Percentiles rank a stretch among this genome's conserved stretches.
Evolutionary conservation across 2,113 vertebrate species (phyloP).

Genomic region (Calyptommatus sinebrachiatus): DNA sequence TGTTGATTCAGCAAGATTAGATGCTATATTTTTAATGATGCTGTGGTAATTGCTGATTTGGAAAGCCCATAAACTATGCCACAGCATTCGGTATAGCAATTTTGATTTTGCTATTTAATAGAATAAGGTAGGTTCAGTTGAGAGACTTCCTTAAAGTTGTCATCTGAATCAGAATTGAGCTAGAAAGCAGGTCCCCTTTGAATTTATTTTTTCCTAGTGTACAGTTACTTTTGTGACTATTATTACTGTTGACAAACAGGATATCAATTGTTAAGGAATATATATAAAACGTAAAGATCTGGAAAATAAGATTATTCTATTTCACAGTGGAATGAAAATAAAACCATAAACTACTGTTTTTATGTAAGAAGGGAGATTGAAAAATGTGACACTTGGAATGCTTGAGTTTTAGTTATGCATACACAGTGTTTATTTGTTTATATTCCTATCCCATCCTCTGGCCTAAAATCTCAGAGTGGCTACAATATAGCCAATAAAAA

Average conservation of each 20-base stretch:
- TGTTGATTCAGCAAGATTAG: not conserved
- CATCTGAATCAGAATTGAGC: not conserved
- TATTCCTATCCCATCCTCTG: too few species aligned
- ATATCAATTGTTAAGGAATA: not conserved
- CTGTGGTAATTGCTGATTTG: not conserved
- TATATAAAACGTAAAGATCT: not conserved
- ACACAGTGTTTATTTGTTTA: too few species aligned
- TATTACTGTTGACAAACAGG: not conserved
- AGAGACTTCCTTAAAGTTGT: not conserved
- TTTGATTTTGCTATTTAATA: not conserved
- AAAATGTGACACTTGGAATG: not conserved
- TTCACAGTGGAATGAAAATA: too few species aligned
- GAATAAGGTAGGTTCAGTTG: not conserved
- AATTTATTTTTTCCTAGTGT: not conserved
- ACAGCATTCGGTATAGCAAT: not conserved
- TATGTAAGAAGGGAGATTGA: not conserved
- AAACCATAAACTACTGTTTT: too few species aligned
- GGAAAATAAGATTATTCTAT: not conserved
- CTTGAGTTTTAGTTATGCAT: not conserved
- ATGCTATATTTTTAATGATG: not conserved
- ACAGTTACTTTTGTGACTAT: not conserved
- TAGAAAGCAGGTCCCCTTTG: not conserved
- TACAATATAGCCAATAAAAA: too few species aligned
- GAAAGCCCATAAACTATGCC: not conserved
- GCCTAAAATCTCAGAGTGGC: too few species aligned